These are phyloP conservation scores for Pseudomyrmex dendroicus DNA, from an alignment of 1,140 invertebrate species.

Conservation along the genomic window DNA sequence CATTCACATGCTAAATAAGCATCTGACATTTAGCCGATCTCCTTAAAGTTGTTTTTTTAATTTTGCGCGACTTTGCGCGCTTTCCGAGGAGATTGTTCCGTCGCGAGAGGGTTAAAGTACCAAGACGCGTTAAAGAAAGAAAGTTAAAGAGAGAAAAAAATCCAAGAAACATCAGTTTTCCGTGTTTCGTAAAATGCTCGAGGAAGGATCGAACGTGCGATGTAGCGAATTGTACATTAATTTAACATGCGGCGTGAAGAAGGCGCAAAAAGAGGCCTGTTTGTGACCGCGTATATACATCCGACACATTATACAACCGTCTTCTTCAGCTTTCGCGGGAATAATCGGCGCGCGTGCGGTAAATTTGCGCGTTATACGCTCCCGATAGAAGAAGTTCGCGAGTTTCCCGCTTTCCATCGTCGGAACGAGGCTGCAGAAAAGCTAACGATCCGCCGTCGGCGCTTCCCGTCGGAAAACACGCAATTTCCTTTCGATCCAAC, in stretches of 20 bases:
- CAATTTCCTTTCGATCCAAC: constrained; percentile 18
- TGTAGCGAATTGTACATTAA: background rate
- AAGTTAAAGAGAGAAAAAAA: too few relatives aligned
- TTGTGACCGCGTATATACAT: background rate
- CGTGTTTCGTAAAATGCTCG: background rate
- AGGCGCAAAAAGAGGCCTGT: constrained; percentile 4
- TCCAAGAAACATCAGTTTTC: too few relatives aligned
- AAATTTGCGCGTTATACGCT: constrained; percentile 47
- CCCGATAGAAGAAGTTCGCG: constrained; percentile 44
- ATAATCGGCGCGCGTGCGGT: constrained; percentile 43
- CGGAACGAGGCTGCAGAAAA: constrained; percentile 51
- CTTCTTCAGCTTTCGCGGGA: constrained; percentile 24
- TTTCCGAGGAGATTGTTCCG: background rate
- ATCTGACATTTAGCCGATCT: background rate
- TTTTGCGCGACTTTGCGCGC: too few relatives aligned
- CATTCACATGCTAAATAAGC: background rate
- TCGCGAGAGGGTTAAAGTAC: too few relatives aligned
- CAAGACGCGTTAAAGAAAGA: too few relatives aligned
- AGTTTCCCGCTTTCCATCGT: constrained; percentile 66
- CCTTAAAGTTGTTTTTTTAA: background rate
- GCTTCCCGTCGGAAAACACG: constrained; percentile 54
- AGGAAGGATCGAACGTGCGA: constrained; percentile 1
- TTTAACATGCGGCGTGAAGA: background rate
- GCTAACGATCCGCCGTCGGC: constrained; percentile 22
- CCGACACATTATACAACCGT: constrained; percentile 32